Percentiles rank a stretch among this genome's conserved stretches.
These are phyloP conservation scores for Drosophila subsilvestris DNA, from an alignment of 2,888 invertebrate species.

Conservation along the genomic window DNA sequence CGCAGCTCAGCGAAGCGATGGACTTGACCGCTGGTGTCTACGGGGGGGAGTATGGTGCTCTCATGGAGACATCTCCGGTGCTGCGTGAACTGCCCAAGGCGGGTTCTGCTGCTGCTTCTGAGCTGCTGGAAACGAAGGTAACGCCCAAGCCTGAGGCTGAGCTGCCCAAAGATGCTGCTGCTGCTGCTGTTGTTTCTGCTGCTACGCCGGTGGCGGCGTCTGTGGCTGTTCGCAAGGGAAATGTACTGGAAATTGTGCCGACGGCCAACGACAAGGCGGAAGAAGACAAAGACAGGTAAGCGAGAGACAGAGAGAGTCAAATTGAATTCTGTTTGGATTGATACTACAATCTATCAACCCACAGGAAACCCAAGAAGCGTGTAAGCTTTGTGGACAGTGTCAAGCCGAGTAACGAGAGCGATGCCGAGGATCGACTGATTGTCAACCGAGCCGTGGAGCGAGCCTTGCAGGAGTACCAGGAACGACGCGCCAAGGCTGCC, in stretches of 20 bases:
- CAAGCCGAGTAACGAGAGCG: conserved; percentile 81
- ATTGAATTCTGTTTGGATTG: background rate
- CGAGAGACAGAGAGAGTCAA: too few species aligned
- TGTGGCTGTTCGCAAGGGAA: conserved; percentile 83
- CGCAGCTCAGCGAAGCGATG: conserved; percentile 71
- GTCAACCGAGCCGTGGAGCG: conserved; percentile 69
- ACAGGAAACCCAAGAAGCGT: conserved; percentile 76
- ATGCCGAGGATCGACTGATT: conserved; percentile 77
- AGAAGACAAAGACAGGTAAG: conserved; percentile 59
- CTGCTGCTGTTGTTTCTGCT: background rate
- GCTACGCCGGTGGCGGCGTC: conserved; percentile 42
- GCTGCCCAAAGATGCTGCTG: conserved; percentile 68
- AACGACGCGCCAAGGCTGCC: conserved; percentile 55
- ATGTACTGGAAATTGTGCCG: conserved; percentile 83
- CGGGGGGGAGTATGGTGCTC: conserved; percentile 9
- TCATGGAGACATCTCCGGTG: conserved; percentile 5
- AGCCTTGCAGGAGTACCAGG: conserved; percentile 64
- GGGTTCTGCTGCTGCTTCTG: conserved; percentile 2
- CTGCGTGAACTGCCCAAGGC: conserved; percentile 27
- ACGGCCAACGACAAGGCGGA: conserved; percentile 33
- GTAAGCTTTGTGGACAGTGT: conserved; percentile 82
- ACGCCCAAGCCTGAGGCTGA: conserved; percentile 69
- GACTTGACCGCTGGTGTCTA: conserved; percentile 11
- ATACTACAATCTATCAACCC: too few species aligned
- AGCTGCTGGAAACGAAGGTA: background rate